These are phyloP conservation scores for Heliopora coerulea DNA, from an alignment of 92 coral and sea anemone genomes.

Conservation along the genomic window DNA sequence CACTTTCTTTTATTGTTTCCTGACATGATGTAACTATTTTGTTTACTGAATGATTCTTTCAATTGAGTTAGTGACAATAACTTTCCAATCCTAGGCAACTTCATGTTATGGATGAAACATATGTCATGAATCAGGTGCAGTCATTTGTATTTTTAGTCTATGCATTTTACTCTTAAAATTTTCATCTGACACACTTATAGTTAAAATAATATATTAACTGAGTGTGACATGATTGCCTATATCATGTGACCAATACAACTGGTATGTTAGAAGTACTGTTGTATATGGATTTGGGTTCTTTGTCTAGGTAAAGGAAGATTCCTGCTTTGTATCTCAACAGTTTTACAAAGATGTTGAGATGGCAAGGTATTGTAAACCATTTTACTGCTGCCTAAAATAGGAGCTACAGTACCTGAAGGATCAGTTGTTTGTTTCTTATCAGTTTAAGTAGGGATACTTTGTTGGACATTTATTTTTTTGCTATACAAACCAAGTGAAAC, in stretches of 20 bases:
- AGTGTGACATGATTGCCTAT: too few species aligned
- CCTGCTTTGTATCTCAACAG: constrained; percentile 81
- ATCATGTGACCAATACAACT: too few species aligned
- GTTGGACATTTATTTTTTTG: too few species aligned
- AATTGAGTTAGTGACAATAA: neutral
- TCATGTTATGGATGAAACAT: constrained; percentile 96
- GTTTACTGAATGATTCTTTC: neutral
- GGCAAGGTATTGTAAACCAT: constrained; percentile 60
- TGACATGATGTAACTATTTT: neutral
- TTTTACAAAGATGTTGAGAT: constrained; percentile 78
- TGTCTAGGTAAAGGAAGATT: constrained; percentile 88
- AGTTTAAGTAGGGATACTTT: too few species aligned
- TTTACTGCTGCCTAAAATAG: too few species aligned
- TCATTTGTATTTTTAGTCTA: neutral
- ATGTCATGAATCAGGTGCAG: constrained; percentile 92
- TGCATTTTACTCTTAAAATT: neutral
- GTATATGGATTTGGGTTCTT: neutral
- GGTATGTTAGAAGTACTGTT: too few species aligned
- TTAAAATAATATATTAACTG: too few species aligned
- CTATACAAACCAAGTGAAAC: too few species aligned
- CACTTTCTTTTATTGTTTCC: neutral
- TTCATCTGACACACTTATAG: too few species aligned
- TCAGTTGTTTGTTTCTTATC: too few species aligned
- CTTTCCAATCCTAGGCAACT: constrained; percentile 64
- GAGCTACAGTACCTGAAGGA: too few species aligned